These are phyloP conservation scores for Huso huso DNA, from an alignment of 2,797 vertebrate genomes.

Conservation along the genomic window DNA sequence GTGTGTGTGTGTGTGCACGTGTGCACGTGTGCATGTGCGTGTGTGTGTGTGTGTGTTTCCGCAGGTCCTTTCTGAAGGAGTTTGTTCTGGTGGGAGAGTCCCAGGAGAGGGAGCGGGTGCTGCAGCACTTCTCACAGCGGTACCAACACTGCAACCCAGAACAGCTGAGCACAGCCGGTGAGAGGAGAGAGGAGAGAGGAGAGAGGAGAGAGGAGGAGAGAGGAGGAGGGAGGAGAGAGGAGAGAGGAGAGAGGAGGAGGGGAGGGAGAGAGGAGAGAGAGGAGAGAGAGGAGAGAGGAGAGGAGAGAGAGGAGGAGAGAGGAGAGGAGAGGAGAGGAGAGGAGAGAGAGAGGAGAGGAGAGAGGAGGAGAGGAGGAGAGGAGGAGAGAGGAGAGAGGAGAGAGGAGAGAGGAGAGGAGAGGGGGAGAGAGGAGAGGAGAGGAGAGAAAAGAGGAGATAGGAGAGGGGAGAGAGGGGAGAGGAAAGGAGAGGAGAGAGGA, in stretches of 20 bases:
- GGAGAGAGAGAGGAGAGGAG: too few species aligned
- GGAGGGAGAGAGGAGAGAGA: neutral
- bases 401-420: constrained; percentile 35
- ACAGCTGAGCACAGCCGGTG: constrained; percentile 60
- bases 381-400: too few species aligned
- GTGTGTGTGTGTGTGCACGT: neutral
- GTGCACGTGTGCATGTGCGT: neutral
- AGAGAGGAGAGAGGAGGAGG: neutral
- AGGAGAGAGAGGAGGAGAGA: too few species aligned
- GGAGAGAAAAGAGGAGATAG: neutral
- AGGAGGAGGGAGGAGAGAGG: constrained; percentile 20
- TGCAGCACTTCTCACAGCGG: constrained; percentile 73
- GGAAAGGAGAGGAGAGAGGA: too few species aligned
- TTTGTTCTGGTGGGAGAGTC: constrained; percentile 85
- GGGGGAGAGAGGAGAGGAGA: constrained; percentile 12
- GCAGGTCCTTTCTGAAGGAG: constrained; percentile 72
- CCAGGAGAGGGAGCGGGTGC: constrained; percentile 82
- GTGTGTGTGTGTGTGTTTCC: neutral
- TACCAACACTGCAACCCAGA: constrained; percentile 73
- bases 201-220: constrained; percentile 25
- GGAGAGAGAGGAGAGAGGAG: too few species aligned
- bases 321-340: too few species aligned
- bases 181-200: constrained; percentile 19
- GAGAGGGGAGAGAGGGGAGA: too few species aligned
- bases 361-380: too few species aligned